Conservation (phyloP, 2,797 vertebrate species). For the Myotis myotis region DNA sequence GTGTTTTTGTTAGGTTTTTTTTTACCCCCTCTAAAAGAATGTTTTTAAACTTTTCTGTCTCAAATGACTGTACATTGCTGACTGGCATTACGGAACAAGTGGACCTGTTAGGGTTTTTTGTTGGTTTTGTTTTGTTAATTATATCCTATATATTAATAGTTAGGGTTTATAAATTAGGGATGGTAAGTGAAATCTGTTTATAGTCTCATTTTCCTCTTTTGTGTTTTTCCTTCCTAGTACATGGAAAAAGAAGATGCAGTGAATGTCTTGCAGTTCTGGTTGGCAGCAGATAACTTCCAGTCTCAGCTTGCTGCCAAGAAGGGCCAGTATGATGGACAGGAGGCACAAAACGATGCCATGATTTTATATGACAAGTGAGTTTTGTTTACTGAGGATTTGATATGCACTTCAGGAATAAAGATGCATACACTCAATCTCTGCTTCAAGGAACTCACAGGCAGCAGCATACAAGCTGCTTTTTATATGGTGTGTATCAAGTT, state of each 20-base stretch:
- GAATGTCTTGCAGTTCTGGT: slow-evolving; percentile 97
- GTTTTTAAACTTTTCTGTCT: slow-evolving; percentile 34
- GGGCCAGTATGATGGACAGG: slow-evolving; percentile 98
- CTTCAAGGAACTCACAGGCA: neutral
- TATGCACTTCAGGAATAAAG: neutral
- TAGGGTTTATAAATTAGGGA: neutral
- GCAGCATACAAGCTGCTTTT: neutral
- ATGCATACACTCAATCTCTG: neutral
- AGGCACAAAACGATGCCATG: slow-evolving; percentile 99
- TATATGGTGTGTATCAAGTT: neutral
- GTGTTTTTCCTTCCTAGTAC: slow-evolving; percentile 86
- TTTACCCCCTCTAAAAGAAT: neutral
- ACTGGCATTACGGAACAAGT: neutral
- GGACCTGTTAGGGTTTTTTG: neutral
- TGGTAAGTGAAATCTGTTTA: neutral
- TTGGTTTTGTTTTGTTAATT: neutral
- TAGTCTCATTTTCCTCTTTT: slow-evolving; percentile 11
- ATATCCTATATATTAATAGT: neutral
- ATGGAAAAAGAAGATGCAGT: slow-evolving; percentile 99
- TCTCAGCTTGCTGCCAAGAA: slow-evolving; percentile 97
- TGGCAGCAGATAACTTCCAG: slow-evolving; percentile 99
- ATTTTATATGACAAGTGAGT: slow-evolving; percentile 99
- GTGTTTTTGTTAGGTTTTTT: neutral
- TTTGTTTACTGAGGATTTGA: neutral
- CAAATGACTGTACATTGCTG: neutral